These are phyloP conservation scores for Cryptocheilus praepositus DNA, from an alignment of 2,888 invertebrate genomes.

Conservation along the genomic window DNA sequence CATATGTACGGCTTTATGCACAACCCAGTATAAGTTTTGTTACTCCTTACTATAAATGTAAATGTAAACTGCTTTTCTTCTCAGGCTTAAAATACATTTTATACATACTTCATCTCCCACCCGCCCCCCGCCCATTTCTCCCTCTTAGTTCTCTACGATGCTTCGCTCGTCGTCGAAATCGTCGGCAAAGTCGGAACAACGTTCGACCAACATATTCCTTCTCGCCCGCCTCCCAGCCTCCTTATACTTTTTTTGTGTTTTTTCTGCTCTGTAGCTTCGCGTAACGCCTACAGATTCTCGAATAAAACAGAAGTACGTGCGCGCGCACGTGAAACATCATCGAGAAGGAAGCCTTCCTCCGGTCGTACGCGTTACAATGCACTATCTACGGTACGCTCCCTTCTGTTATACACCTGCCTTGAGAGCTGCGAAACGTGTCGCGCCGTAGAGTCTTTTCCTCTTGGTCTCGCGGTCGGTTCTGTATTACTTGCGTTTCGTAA, in stretches of 20 bases:
- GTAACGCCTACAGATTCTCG: conserved; percentile 45
- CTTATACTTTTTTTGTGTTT: conserved; percentile 14
- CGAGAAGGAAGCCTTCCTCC: too few relatives aligned
- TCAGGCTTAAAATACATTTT: conserved; percentile 66
- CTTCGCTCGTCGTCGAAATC: conserved; percentile 5
- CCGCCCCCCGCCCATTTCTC: not conserved
- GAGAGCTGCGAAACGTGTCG: too few relatives aligned
- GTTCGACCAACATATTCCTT: conserved; percentile 24
- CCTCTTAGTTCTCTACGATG: not conserved
- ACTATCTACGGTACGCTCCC: too few relatives aligned
- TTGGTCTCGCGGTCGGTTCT: too few relatives aligned
- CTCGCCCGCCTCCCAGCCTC: conserved; percentile 13
- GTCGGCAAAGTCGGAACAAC: not conserved
- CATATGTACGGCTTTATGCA: conserved; percentile 56
- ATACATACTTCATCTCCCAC: conserved; percentile 55
- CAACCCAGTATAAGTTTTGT: conserved; percentile 59
- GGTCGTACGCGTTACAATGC: too few relatives aligned
- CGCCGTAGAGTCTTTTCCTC: too few relatives aligned
- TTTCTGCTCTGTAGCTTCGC: conserved; percentile 18
- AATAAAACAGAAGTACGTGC: conserved; percentile 56
- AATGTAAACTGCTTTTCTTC: conserved; percentile 56
- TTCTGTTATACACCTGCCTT: too few relatives aligned
- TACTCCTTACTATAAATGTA: conserved; percentile 55
- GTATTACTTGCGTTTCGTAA: too few relatives aligned
- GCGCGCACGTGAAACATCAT: conserved; percentile 13